Conservation (phyloP, 2,888 invertebrate species). For the Aspidiotus destructor region DNA sequence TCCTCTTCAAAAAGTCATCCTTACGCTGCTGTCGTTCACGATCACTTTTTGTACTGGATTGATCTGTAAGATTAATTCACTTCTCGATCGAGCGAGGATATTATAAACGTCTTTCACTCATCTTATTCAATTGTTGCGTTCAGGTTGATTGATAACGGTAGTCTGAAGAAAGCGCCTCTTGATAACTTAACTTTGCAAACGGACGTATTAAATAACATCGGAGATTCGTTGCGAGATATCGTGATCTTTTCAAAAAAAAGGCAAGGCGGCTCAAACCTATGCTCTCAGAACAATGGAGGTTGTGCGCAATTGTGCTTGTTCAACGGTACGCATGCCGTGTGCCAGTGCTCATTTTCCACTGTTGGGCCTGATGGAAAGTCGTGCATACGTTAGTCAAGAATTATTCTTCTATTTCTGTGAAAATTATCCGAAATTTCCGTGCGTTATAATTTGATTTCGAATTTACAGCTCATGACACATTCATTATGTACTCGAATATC, state of each 20-base stretch:
- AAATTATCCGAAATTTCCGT: constrained; percentile 14
- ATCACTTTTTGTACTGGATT: constrained; percentile 62
- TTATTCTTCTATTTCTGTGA: neutral
- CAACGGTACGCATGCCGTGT: constrained; percentile 56
- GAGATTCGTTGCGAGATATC: constrained; percentile 36
- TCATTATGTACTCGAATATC: constrained; percentile 74
- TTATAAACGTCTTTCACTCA: neutral
- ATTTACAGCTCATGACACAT: constrained; percentile 59
- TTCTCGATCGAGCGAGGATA: neutral
- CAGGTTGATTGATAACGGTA: constrained; percentile 17
- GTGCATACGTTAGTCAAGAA: constrained; percentile 50
- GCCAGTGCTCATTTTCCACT: constrained; percentile 75
- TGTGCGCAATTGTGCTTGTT: constrained; percentile 72
- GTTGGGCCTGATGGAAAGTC: constrained; percentile 54
- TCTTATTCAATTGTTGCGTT: neutral
- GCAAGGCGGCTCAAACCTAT: constrained; percentile 54
- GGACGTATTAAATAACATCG: constrained; percentile 33
- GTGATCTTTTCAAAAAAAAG: constrained; percentile 48
- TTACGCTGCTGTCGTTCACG: constrained; percentile 55
- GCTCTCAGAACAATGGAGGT: constrained; percentile 55
- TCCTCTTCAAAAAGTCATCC: constrained; percentile 49
- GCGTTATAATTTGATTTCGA: neutral
- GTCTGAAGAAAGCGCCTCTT: constrained; percentile 35
- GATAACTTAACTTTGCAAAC: constrained; percentile 48
- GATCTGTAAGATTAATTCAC: constrained; percentile 53